phyloP scores from a whole-genome alignment of 2,797 vertebrate species.

The Clarias platycephalus region DNA sequence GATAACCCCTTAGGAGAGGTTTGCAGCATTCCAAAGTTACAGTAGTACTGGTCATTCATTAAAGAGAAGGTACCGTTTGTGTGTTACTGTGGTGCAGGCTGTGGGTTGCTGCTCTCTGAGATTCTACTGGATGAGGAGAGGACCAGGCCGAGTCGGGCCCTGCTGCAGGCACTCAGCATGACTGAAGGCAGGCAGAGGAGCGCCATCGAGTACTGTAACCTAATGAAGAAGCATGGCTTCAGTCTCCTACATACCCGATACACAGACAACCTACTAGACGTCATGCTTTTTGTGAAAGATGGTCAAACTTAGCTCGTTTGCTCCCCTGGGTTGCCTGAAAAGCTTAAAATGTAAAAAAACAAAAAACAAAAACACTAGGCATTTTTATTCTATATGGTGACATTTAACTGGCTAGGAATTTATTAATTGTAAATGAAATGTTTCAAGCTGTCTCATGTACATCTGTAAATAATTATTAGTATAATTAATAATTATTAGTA shows the following conservation, averaged over 20 bases:
- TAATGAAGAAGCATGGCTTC: constrained; percentile 79
- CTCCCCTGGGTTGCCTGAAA: constrained; percentile 28
- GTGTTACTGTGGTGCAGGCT: constrained; percentile 64
- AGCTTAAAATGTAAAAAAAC: not conserved
- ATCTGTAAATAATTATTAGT: constrained; percentile 33
- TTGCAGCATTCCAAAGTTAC: not conserved
- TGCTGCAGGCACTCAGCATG: constrained; percentile 82
- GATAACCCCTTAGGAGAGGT: constrained; percentile 10
- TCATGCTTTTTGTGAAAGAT: constrained; percentile 74
- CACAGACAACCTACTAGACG: constrained; percentile 77
- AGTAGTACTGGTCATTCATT: not conserved
- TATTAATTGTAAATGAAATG: not conserved
- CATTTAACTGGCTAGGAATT: not conserved
- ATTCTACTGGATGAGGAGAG: constrained; percentile 77
- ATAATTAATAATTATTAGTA: constrained; percentile 9
- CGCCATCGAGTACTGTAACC: constrained; percentile 68
- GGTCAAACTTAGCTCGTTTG: constrained; percentile 4
- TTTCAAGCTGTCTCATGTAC: not conserved
- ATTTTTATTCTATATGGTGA: not conserved
- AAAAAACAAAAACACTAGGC: no score
- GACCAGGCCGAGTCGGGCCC: constrained; percentile 66
- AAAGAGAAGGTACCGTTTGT: constrained; percentile 13
- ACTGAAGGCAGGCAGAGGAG: constrained; percentile 77
- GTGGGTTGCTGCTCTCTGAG: constrained; percentile 80
- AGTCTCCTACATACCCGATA: constrained; percentile 61